Percentiles rank a stretch among this genome's conserved stretches.
These are phyloP conservation scores for Eubasilissa splendida DNA, from an alignment of 2,888 invertebrate genomes.

Conservation along the genomic window DNA sequence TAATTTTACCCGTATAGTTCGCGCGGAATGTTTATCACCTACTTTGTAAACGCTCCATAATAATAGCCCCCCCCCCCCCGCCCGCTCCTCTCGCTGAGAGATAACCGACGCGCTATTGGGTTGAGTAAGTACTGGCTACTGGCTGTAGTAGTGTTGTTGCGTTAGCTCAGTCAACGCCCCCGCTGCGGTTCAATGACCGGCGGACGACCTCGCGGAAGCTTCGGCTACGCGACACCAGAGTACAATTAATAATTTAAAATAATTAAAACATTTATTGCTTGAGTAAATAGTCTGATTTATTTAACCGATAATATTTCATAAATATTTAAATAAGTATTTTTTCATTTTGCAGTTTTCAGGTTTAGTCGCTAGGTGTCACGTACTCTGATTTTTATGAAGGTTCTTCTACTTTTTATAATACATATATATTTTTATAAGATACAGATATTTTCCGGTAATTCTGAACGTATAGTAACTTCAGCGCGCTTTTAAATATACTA, in stretches of 20 bases:
- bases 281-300: no score
- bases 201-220: constrained; percentile 52
- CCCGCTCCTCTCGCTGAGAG: neutral
- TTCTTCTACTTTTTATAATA: no score
- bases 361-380: constrained; percentile 9
- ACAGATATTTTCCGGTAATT: no score
- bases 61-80: neutral
- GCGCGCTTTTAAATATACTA: no score
- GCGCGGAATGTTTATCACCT: neutral
- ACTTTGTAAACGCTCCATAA: neutral
- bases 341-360: neutral
- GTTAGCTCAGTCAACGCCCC: constrained; percentile 53
- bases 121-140: constrained; percentile 1
- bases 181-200: constrained; percentile 53
- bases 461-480: no score
- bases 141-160: constrained; percentile 33
- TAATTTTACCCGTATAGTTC: constrained; percentile 2
- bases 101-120: constrained; percentile 22
- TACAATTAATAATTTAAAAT: neutral
- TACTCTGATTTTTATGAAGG: no score
- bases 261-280: neutral
- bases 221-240: constrained; percentile 51
- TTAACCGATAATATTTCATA: neutral
- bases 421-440: no score
- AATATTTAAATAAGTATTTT: neutral